Percentiles rank a stretch among this genome's conserved stretches.
These are phyloP conservation scores for Anhinga anhinga DNA, from an alignment of 2,113 vertebrate species.

Conservation along the genomic window DNA sequence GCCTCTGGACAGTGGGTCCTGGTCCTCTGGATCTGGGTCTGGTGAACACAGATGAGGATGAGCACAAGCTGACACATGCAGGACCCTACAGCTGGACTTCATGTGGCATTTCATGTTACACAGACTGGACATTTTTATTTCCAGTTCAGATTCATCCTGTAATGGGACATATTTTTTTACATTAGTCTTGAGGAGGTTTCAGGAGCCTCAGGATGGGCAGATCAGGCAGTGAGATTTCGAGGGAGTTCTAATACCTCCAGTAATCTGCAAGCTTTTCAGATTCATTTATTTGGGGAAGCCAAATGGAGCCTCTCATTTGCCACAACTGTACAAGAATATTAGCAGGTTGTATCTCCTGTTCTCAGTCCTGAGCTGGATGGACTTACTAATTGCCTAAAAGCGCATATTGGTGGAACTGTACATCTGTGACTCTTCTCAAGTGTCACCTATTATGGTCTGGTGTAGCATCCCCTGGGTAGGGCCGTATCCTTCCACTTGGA, in stretches of 20 bases:
- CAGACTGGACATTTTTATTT: not conserved
- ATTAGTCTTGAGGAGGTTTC: not conserved
- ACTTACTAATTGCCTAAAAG: not conserved
- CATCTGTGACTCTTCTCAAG: not conserved
- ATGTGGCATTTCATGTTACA: rapidly evolving
- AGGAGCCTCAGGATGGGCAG: not conserved
- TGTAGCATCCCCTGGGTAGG: not conserved
- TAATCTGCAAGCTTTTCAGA: not conserved
- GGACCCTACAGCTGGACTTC: not conserved
- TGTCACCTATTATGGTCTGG: not conserved
- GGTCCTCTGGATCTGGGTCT: not conserved
- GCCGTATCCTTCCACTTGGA: not conserved
- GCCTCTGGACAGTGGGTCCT: not conserved
- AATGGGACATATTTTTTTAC: not conserved
- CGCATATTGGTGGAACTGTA: rapidly evolving
- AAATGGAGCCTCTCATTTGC: not conserved
- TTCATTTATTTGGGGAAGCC: not conserved
- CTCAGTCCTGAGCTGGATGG: not conserved
- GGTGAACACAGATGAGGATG: not conserved
- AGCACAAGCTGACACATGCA: not conserved
- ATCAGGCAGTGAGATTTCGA: not conserved
- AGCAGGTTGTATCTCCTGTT: not conserved
- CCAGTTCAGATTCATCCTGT: not conserved
- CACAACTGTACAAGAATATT: not conserved
- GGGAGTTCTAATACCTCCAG: not conserved